Percentiles rank a stretch among this genome's conserved stretches.
phyloP scores from a whole-genome alignment of 2,113 vertebrate genomes.

The Chlamydotis undulata region DNA sequence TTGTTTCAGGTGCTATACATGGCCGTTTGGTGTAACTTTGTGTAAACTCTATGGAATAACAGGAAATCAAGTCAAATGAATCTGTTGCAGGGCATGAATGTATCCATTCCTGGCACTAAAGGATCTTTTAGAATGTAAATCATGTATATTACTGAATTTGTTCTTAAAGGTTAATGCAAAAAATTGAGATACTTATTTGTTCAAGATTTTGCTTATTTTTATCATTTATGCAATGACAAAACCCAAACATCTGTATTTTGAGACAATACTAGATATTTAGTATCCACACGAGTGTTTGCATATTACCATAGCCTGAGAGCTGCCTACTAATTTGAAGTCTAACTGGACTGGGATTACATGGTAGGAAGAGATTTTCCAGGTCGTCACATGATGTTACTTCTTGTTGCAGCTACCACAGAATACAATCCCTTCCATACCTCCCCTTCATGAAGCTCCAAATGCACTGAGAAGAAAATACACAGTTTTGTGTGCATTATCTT shows the following conservation, averaged over 20 bases:
- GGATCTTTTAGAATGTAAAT: background rate
- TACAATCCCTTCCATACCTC: background rate
- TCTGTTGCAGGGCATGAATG: background rate
- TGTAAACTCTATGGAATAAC: background rate
- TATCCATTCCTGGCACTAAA: background rate
- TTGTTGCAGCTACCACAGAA: background rate
- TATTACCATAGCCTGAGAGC: background rate
- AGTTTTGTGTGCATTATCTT: background rate
- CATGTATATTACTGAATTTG: background rate
- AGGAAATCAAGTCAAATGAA: background rate
- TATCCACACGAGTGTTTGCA: background rate
- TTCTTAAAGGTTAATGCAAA: background rate
- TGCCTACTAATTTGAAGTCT: background rate
- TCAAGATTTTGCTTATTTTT: background rate
- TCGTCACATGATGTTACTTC: background rate
- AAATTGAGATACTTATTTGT: background rate
- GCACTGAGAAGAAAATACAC: background rate
- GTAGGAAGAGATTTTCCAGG: background rate
- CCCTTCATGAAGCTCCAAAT: background rate
- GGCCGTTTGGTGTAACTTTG: background rate
- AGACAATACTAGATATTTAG: background rate
- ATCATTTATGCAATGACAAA: background rate
- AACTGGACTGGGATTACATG: background rate
- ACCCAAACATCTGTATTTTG: background rate
- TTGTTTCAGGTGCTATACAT: background rate